phyloP scores from a whole-genome alignment of 2,797 vertebrate genomes.

The Brachyrhaphis roseni region DNA sequence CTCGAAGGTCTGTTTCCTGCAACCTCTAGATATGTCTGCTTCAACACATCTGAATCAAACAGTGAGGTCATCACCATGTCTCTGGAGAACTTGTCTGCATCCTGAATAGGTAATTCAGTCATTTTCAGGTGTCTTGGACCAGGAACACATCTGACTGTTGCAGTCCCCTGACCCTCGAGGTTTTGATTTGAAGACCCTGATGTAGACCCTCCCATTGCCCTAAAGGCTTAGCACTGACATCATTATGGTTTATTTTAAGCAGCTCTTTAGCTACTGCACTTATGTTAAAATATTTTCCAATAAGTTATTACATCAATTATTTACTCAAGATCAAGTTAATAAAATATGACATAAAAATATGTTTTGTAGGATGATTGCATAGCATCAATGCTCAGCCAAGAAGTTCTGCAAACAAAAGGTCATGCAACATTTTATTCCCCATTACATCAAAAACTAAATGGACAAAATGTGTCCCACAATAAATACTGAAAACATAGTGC shows the following conservation, averaged over 20 bases:
- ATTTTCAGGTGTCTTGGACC: too few species aligned
- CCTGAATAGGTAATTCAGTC: too few species aligned
- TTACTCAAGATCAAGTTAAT: conserved; percentile 15
- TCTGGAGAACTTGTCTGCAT: too few species aligned
- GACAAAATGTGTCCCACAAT: conserved; percentile 31
- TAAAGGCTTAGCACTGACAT: background rate
- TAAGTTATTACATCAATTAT: conserved; percentile 23
- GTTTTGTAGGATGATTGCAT: conserved; percentile 8
- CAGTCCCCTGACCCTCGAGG: too few species aligned
- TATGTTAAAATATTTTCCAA: conserved; percentile 19
- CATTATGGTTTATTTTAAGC: background rate
- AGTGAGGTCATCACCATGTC: too few species aligned
- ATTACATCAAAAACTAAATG: conserved; percentile 37
- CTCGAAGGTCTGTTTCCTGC: too few species aligned
- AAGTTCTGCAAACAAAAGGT: conserved; percentile 19
- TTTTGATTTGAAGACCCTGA: too few species aligned
- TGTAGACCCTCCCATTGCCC: background rate
- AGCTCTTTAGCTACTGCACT: conserved; percentile 1
- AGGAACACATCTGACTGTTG: too few species aligned
- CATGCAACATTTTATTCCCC: conserved; percentile 8
- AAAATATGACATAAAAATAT: conserved; percentile 35
- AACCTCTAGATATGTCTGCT: too few species aligned
- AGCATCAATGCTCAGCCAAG: conserved; percentile 13
- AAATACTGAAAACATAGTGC: conserved; percentile 26
- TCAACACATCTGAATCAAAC: too few species aligned